These are phyloP conservation scores for Mungos mungo DNA, from an alignment of 2,113 vertebrate species.

Conservation along the genomic window DNA sequence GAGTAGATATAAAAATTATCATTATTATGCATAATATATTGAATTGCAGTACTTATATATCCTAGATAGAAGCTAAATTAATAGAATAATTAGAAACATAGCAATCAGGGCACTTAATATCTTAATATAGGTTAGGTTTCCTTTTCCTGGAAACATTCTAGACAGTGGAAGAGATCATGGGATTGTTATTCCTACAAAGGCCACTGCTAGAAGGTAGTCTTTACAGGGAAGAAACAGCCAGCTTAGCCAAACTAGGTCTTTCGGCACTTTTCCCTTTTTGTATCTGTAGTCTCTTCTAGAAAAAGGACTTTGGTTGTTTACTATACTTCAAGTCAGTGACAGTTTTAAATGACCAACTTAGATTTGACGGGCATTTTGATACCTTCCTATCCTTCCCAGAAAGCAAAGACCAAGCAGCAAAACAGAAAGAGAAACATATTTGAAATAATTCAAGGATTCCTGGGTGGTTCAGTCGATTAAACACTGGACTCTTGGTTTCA, in stretches of 20 bases:
- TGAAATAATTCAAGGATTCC: not conserved
- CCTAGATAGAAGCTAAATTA: not conserved
- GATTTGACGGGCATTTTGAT: not conserved
- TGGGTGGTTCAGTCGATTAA: too few relatives aligned
- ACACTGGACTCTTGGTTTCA: too few relatives aligned
- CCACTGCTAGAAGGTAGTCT: not conserved
- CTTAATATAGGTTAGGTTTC: not conserved
- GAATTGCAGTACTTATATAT: not conserved
- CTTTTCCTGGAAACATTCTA: not conserved
- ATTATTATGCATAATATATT: not conserved
- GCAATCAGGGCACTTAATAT: not conserved
- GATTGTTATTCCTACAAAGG: not conserved
- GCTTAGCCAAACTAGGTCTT: not conserved
- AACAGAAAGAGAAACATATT: not conserved
- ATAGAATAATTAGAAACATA: not conserved
- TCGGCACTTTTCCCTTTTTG: not conserved
- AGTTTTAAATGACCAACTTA: slow-evolving; percentile 47
- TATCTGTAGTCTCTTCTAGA: not conserved
- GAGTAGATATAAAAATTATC: slow-evolving; percentile 29
- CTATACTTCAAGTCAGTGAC: not conserved
- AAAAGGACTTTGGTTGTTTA: not conserved
- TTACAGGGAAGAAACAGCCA: not conserved
- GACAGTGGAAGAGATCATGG: not conserved
- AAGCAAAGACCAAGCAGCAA: slow-evolving; percentile 2
- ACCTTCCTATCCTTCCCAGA: slow-evolving; percentile 33